Evolutionary conservation across 2,797 vertebrate genomes (phyloP).

Genomic region (Anguilla obscura): DNA sequence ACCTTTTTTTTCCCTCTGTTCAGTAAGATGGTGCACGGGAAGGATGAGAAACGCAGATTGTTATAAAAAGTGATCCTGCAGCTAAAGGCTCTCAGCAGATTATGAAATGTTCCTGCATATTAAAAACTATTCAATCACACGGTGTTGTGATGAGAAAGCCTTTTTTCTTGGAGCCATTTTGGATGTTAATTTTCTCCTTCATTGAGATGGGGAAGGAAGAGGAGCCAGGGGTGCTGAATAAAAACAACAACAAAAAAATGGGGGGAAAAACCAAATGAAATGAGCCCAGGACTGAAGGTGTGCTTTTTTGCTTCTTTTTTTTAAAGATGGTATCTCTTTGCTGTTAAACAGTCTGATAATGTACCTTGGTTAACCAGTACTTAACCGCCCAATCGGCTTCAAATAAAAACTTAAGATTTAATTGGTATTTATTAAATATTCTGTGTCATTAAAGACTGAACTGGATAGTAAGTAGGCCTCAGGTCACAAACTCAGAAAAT

Average conservation of each 20-base stretch:
- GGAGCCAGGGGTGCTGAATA: not conserved
- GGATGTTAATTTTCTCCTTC: constrained; percentile 33
- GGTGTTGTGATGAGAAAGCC: constrained; percentile 7
- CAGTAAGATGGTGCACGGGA: not conserved
- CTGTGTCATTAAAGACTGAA: not conserved
- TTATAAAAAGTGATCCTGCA: not conserved
- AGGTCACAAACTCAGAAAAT: not conserved
- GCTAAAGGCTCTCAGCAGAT: not conserved
- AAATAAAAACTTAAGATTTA: not conserved
- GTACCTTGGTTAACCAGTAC: not conserved
- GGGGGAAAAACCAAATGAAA: not conserved
- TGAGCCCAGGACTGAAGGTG: not conserved
- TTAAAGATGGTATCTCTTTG: not conserved
- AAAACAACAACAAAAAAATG: not conserved
- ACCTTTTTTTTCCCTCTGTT: not conserved
- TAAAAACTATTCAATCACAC: constrained; percentile 25
- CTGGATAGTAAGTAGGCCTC: not conserved
- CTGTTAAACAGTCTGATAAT: not conserved
- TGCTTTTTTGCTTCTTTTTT: not conserved
- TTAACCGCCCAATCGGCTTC: not conserved
- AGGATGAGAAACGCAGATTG: not conserved
- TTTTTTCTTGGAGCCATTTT: constrained; percentile 25
- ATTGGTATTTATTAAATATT: not conserved
- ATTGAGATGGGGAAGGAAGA: constrained; percentile 3
- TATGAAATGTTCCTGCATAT: constrained; percentile 8